Base-by-base conservation (phyloP, 2,797 vertebrate genomes). In the Eupleurogrammus muticus region DNA sequence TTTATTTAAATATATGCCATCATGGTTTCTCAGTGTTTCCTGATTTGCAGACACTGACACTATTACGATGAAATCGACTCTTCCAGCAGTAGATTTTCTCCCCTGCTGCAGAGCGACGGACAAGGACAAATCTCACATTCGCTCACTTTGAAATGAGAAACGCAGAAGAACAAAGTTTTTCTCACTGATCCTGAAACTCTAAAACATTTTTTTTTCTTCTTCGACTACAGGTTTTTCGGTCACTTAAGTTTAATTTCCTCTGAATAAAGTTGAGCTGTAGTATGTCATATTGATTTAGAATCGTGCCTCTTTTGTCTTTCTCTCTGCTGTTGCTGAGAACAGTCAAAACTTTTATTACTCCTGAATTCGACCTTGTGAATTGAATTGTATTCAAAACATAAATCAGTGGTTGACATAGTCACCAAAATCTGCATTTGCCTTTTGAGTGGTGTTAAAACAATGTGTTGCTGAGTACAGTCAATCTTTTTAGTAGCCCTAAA, bases 31-130 rank as follows among this genome's bases (percentile, higher is more conserved):
- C 14, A 0, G 19, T 19, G 14, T 23, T 35, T 40, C 8, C 54
- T 17, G 8, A 47, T 54, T 54, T 35, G 47, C 64, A 55, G 40
- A 66, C 52, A 9, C 52, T 55, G 64, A 56, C 42, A 48, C 28
- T 8, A 53, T 44, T 20, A 65, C 1, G 20, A 55, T 36, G 19
- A 67, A 66, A 56, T 36, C 12, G 32, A 11, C 17, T 52, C 24
- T 28, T 23, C 12, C 47, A 57, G 5, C 69, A 57, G 59, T 4
- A 42, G 32, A 32, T 16, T 21, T 28, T 3, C 11, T 11, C 28
- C 21, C 61, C 36, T 32, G 47, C 58, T 44, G 63, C 1, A 20
- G 1, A 5, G 23, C 53, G 54, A 78, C 5, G 68, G 70, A 73
- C 70, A 49, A 58, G 70, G 48, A 51, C 47, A 55, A n/a, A 36